A percentile compares a stretch with the other conserved stretches of the same genome.
Evolutionary conservation across 2,888 invertebrate genomes (phyloP).

Genomic region (Drosophila fulvimacula): DNA sequence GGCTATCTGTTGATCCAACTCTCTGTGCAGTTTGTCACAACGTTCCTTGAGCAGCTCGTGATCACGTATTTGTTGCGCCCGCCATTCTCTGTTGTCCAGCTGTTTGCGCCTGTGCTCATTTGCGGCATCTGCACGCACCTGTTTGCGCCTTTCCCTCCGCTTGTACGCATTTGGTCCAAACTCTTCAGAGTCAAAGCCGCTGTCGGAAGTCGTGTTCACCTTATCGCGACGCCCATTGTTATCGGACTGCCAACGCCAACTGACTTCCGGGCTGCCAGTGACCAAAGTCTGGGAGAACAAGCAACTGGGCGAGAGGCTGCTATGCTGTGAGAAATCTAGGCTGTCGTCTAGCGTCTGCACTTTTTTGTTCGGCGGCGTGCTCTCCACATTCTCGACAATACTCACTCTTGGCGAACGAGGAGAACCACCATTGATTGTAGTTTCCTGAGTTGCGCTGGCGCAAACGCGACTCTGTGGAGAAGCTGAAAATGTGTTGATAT

Average conservation of each 20-base stretch:
- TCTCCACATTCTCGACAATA: conserved; percentile 59
- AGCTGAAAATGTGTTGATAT: conserved; percentile 48
- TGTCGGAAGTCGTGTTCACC: conserved; percentile 64
- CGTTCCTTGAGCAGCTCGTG: conserved; percentile 77
- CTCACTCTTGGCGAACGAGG: conserved; percentile 36
- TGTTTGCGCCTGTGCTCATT: conserved; percentile 64
- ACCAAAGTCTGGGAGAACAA: conserved; percentile 80
- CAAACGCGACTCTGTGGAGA: conserved; percentile 70
- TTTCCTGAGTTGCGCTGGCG: conserved; percentile 53
- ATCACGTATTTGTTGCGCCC: conserved; percentile 72
- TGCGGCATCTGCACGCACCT: conserved; percentile 45
- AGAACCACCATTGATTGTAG: conserved; percentile 17
- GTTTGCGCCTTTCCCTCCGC: conserved; percentile 49
- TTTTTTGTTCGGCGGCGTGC: conserved; percentile 79
- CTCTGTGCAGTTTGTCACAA: conserved; percentile 75
- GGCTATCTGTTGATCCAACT: conserved; percentile 58
- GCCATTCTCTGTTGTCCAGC: conserved; percentile 66
- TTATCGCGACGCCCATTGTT: conserved; percentile 34
- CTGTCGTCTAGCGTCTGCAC: conserved; percentile 74
- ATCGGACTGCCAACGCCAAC: conserved; percentile 80
- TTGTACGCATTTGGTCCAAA: conserved; percentile 37
- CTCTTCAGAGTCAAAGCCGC: conserved; percentile 73
- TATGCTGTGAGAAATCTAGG: conserved; percentile 74
- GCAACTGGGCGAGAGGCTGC: conserved; percentile 75
- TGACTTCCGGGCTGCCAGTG: conserved; percentile 82